Evolutionary conservation across 2,888 invertebrate species (phyloP), one percentile per base, ranked within the genome.

Genomic region (Lacanobia oleracea): DNA sequence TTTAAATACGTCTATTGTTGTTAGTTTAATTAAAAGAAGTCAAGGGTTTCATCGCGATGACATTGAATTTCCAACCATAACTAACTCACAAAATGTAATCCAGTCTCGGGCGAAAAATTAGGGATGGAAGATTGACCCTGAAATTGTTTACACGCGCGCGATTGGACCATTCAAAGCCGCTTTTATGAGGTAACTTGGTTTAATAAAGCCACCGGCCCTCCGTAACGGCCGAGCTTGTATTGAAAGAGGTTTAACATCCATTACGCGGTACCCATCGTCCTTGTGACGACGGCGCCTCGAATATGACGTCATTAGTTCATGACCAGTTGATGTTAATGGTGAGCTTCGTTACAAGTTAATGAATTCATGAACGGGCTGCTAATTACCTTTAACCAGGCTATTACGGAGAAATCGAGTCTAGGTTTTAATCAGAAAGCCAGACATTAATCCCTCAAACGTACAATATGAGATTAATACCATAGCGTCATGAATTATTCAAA

Each of bases 181-280:
- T 27, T 68, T 72, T 81, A 79, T 51, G 54, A 68, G 33, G 50
- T 56, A 64, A 69, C 59, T 82, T 79, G 23, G 59, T 63, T 81
- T 77, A 82, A 77, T 79, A 81, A 82, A 77, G 65, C 62, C 37
- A 53, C 60, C 33, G 53, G 50, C 33, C 61, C 40, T 37, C n/a
- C 18, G 27, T 27, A 48, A 72, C 14, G 61, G 54, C 16, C 48
- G 51, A 51, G 23, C 27, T 67, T 27, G n/a, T 64, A 51, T 79
- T 40, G 64, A 72, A 72, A 63, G 43, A 57, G 61, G 33, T 67
- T 57, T 54, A 74, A 62, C 60, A 27, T 59, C 43, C 21, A 69
- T 70, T 57, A 65, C 48, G 37, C 40, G 33, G 27, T 43, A n/a
- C 14, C 21, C 23, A 53, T 18, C 48, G 37, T 50, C 60, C 37